Percentiles rank a stretch among this genome's conserved stretches.
Conservation (phyloP, 1,140 invertebrate genomes). For the Drosophila pectinifera region DNA sequence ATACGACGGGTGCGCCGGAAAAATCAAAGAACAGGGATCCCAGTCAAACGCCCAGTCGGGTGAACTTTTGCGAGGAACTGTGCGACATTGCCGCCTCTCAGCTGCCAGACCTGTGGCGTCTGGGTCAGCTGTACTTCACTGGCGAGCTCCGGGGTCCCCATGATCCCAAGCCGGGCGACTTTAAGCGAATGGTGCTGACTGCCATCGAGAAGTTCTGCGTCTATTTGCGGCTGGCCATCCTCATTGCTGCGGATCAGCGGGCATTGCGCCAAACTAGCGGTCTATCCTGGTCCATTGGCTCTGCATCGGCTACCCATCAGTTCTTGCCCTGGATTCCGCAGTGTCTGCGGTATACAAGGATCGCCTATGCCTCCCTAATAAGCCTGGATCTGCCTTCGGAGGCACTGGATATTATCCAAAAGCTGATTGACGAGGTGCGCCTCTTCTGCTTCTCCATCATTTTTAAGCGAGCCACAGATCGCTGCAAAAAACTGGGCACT, state of each 20-base stretch:
- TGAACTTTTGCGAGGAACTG: constrained; percentile 83
- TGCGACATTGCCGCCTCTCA: constrained; percentile 83
- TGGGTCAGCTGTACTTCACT: constrained; percentile 95
- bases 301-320: constrained; percentile 86
- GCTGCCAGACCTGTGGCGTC: constrained; percentile 93
- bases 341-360: constrained; percentile 90
- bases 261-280: constrained; percentile 78
- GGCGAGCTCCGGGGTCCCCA: constrained; percentile 91
- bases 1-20: constrained; percentile 52
- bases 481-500: constrained; percentile 90
- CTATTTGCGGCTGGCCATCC: constrained; percentile 88
- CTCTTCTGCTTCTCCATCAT: constrained; percentile 94
- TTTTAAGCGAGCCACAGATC: constrained; percentile 93
- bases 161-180: constrained; percentile 86
- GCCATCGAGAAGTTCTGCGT: constrained; percentile 89
- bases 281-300: constrained; percentile 84
- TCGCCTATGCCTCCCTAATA: constrained; percentile 89
- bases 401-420: constrained; percentile 92
- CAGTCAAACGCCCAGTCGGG: constrained; percentile 71
- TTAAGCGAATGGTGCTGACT: constrained; percentile 88
- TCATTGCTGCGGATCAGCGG: constrained; percentile 86
- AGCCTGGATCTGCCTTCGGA: constrained; percentile 92
- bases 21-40: constrained; percentile 75
- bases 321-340: constrained; percentile 91
- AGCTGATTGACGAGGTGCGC: constrained; percentile 94